Base-by-base conservation (phyloP, 2,888 invertebrate genomes). In the Hermaeophaga mercurialis region DNA sequence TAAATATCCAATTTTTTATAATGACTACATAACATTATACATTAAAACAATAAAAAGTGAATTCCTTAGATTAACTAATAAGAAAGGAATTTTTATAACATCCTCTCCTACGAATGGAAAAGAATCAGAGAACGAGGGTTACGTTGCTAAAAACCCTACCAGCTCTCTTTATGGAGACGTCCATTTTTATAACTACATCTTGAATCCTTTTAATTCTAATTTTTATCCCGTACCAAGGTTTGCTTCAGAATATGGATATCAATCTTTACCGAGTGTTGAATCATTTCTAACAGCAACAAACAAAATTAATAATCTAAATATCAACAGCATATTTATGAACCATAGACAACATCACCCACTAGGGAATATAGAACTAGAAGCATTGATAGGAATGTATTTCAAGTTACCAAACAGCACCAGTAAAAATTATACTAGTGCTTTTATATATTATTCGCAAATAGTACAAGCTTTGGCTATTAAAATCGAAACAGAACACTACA, bases 171-270 rank as follows among this genome's bases (percentile, higher is more conserved):
- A 88, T 73, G 98, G 98, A 33, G 98, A 97, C 75, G 87, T 90
- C 6, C 97, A 98, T 74, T 93, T 88, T 73, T 99, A 99, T 76
- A 89, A 92, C 68, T 95, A 96, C 70, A 50, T 86, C 0, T 78
- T 80, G 14, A 89, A 98, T 70, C 85, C 88, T 49, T 98, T 96
- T 94, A 80, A 90, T 68, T 81, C 85, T 43, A 83, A 82, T 56
- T 86, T 84, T 6, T 96, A 89, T 74, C 91, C 91, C 0, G 82
- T 83, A 9, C 86, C 94, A 0, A 82, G 97, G 67, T 97, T 98
- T 77, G 87, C 89, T 3, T 96, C 97, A 0, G 99, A 99, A 76
- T 99, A 94, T 73, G 99, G 99, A 0, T 89, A 91, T 64, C 97
- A 98, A 77, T 91, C 96, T 0, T 80, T 92, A 63, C 96, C 97